phyloP scores from a whole-genome alignment of 2,113 vertebrate species.

The Cyphomyrus discorhynchus region DNA sequence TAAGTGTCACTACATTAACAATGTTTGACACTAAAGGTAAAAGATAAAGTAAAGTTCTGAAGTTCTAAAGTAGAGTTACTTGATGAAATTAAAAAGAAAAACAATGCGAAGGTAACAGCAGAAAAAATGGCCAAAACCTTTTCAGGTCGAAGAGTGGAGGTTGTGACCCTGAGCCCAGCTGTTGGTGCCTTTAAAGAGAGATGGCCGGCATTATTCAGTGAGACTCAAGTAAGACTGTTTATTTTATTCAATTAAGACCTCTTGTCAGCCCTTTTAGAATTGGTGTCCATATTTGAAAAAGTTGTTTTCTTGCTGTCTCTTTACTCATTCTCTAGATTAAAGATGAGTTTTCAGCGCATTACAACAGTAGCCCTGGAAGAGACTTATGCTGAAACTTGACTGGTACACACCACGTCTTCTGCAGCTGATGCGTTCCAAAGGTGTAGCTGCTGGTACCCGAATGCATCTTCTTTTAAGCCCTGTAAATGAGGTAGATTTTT shows the following conservation, averaged over 20 bases:
- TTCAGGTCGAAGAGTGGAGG: background rate
- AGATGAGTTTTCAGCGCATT: background rate
- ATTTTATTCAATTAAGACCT: background rate
- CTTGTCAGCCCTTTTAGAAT: background rate
- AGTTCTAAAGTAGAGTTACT: background rate
- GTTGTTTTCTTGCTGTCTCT: background rate
- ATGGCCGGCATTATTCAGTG: background rate
- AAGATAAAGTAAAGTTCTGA: too few species aligned
- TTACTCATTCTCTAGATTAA: background rate
- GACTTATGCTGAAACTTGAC: background rate
- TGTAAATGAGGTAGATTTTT: too few species aligned
- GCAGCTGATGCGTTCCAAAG: background rate
- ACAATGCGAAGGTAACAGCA: background rate
- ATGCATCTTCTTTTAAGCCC: too few species aligned
- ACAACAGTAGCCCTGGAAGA: background rate
- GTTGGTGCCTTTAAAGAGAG: background rate
- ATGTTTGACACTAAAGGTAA: too few species aligned
- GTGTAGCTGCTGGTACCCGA: background rate
- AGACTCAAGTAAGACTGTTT: background rate
- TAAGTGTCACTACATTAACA: too few species aligned
- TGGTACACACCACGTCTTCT: background rate
- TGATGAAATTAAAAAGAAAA: background rate
- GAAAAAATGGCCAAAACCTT: background rate
- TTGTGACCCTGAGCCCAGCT: background rate
- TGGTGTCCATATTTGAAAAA: background rate